Base-by-base conservation (phyloP, 2,888 invertebrate genomes). In the Peribatodes rhomboidaria region DNA sequence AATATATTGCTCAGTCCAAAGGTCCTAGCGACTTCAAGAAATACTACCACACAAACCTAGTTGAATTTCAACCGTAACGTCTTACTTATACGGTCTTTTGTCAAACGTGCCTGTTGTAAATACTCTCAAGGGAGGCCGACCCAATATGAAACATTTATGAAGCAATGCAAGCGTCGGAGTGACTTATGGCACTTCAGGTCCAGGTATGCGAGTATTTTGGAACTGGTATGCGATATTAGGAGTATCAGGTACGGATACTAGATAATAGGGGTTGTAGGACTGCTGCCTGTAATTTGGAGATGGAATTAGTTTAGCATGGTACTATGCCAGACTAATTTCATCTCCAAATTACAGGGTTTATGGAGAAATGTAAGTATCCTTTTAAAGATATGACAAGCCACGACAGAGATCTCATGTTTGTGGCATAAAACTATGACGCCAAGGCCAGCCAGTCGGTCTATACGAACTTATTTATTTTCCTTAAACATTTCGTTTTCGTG, bases 81-180 rank as follows among this genome's bases (percentile, higher is more conserved):
- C 10, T 52, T 3, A 1, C 4, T 1, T 0, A 2, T 52, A 61
- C 39, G 39, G 47, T 9, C 11, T 0, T 18, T 31, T 31, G 42
- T 50, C 4, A 14, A 13, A 22, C 13, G 49, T 11, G 8, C 0
- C 33, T 10, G n/a, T 4, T 20, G 1, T 61, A 65, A 65, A 60
- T 39, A 52, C 31, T 37, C 65, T 35, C 56, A 11, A 14, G 60
- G 16, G 65, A 46, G 20, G 64, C 37, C 52, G 54, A 37, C 53
- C 49, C 35, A 49, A 59, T 65, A 70, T 74, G 70, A 72, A 74
- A 74, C 73, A 72, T 74, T 74, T 71, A 74, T 71, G 68, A 71
- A 67, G 71, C 61, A 64, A 62, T 67, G 62, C 61, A 60, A 52
- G 41, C 53, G 42, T 66, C 59, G 44, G 41, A 61, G 58, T 65